Base-by-base conservation (phyloP, 2,113 vertebrate genomes). In the Oxyura jamaicensis region DNA sequence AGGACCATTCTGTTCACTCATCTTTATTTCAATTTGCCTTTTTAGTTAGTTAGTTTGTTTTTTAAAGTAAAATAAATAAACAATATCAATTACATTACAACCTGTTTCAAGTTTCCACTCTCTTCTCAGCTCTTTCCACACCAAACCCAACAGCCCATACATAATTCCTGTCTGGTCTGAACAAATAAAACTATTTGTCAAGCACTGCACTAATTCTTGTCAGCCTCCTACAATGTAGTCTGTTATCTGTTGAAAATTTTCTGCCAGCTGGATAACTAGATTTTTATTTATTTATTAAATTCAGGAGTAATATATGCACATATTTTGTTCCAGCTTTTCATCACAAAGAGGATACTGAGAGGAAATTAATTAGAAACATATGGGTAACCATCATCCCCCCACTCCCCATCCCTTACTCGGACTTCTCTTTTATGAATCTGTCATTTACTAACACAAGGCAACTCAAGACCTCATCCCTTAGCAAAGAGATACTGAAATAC, bases 351-450 rank as follows among this genome's bases (percentile, higher is more conserved):
- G 33, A 56, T 31, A 53, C 17, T 9, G 15, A 82, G 58, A 78
- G 63, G 16, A 91, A 93, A 89, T 86, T 80, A 95, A 94, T 96
- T 94, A 84, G 60, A 94, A 96, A 81, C 36, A 82, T 81, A 86
- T 90, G 36, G 82, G 35, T 59, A 94, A 69, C 15, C 14, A 22
- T 59, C 56, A 39, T 68, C 22, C 22, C 48, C 12, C 48, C 48
- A 23, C 48, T 11, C 48, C 48, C 3, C 31, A 65, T 31, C 81
- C 75, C 88, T 52, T 33, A 63, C 31, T 87, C 4, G 3, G 21
- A 62, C 44, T 62, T 89, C 59, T 31, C 56, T 84, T 94, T 79
- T 44, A 81, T 85, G 86, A 94, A 80, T 52, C 39, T 62, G 63
- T 95, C 41, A 74, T n/a, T 75, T 84, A 42, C 33, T 67, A 79